Evolutionary conservation across 2,113 vertebrate species (phyloP).

Genomic region (Antigone vipio): DNA sequence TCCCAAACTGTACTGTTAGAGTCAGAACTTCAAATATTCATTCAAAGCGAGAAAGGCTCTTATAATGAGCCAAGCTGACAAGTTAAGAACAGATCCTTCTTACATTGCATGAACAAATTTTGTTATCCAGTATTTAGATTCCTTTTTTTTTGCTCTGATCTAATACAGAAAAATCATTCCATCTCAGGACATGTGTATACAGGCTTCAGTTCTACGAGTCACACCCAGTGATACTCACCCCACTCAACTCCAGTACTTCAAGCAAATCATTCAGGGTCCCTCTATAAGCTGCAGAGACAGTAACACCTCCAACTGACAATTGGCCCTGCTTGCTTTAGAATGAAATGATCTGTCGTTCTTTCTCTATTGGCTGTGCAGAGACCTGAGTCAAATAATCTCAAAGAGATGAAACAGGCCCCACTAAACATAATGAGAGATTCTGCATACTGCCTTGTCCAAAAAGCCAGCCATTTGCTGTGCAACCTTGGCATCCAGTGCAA

Average conservation of each 20-base stretch:
- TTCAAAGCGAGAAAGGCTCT: not conserved
- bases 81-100: not conserved
- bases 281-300: not conserved
- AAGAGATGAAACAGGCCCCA: not conserved
- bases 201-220: not conserved
- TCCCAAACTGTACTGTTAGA: not conserved
- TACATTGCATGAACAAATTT: not conserved
- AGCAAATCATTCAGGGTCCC: not conserved
- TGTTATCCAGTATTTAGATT: not conserved
- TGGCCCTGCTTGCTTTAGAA: not conserved
- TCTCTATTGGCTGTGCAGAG: not conserved
- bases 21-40: not conserved
- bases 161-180: not conserved
- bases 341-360: not conserved
- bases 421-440: not conserved
- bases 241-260: not conserved
- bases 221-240: not conserved
- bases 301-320: not conserved
- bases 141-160: not conserved
- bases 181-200: not conserved
- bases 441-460: not conserved
- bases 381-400: not conserved
- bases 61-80: not conserved
- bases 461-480: not conserved
- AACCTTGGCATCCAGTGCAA: not conserved